A percentile compares a stretch with the other conserved stretches of the same genome.
phyloP scores from a whole-genome alignment of 2,113 vertebrate species.

The Butorides virescens region DNA sequence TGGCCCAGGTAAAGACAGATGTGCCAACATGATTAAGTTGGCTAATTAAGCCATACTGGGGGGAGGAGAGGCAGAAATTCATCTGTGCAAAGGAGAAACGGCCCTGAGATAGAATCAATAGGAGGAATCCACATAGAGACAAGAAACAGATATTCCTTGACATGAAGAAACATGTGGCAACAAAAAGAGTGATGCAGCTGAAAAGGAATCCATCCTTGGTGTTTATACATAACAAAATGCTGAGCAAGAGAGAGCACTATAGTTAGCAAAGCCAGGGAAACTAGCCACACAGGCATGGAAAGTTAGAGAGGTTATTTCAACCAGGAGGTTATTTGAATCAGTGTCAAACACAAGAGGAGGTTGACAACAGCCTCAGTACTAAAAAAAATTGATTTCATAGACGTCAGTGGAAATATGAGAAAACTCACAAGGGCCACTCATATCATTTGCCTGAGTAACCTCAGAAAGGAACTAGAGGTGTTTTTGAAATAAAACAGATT shows the following conservation, averaged over 20 bases:
- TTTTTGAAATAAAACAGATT: slow-evolving; percentile 31
- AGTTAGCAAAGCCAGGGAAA: slow-evolving; percentile 27
- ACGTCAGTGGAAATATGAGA: neutral
- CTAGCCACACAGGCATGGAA: neutral
- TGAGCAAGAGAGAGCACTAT: slow-evolving; percentile 33
- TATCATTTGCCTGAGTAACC: neutral
- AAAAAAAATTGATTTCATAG: neutral
- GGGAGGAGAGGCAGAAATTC: neutral
- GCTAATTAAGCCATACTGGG: neutral
- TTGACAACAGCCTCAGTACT: neutral
- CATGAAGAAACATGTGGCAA: slow-evolving; percentile 13
- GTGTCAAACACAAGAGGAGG: neutral
- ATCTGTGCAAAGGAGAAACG: neutral
- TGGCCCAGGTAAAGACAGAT: neutral
- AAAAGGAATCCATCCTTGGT: slow-evolving; percentile 40
- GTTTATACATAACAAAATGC: slow-evolving; percentile 53
- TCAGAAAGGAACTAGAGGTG: neutral
- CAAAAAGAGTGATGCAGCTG: slow-evolving; percentile 26
- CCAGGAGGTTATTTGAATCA: slow-evolving; percentile 1
- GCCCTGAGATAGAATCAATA: neutral
- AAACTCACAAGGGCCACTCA: neutral
- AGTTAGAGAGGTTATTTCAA: slow-evolving; percentile 18
- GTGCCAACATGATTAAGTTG: neutral
- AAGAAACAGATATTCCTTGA: slow-evolving; percentile 28
- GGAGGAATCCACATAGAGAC: neutral